Evolutionary conservation across 2,113 vertebrate species (phyloP), one percentile per base, ranked within the genome.

Genomic region (Ranitomeya imitator): DNA sequence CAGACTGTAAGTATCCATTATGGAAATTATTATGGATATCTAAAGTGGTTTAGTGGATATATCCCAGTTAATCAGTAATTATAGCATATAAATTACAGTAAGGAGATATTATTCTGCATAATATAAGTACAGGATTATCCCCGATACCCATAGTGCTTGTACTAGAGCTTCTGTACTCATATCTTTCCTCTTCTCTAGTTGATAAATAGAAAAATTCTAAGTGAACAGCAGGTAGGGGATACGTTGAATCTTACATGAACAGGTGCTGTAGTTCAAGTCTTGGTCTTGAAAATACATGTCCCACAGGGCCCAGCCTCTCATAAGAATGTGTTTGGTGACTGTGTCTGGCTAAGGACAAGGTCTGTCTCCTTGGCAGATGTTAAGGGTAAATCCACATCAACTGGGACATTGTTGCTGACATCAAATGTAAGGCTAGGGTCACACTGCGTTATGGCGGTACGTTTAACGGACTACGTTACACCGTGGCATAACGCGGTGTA

Each of bases 141-240:
- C 18, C 21, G 73, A 51, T 52, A 74, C 71, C 71, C 71, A 74
- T 19, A 52, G 45, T 52, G 45, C 73, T 51, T 76, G 73, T 76
- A 76, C 21, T 37, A 76, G 9, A 18, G 73, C 73, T 19, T 52
- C 37, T 18, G 18, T 19, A 51, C 19, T 21, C 73, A 52, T 76
- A 76, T 52, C 7, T 52, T 52, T 4, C 37, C 9, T 45, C 45
- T 76, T 76, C 16, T 76, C 73, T 76, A 9, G 37, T 76, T 76
- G 16, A 52, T 76, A 21, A 52, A 76, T 76, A 45, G 16, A 52
- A 71, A 67, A 26, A 76, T 76, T 76, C 3, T 11, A 76, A 52
- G 73, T 76, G 73, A 51, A 76, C 73, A 76, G 45, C 73, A 76
- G 73, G 73, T 76, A 52, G 45, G 73, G 73, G 45, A 76, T 18